A percentile compares a stretch with the other conserved stretches of the same genome.
phyloP scores from a whole-genome alignment of 1,140 invertebrate species.

The Probaryconus sp. region DNA sequence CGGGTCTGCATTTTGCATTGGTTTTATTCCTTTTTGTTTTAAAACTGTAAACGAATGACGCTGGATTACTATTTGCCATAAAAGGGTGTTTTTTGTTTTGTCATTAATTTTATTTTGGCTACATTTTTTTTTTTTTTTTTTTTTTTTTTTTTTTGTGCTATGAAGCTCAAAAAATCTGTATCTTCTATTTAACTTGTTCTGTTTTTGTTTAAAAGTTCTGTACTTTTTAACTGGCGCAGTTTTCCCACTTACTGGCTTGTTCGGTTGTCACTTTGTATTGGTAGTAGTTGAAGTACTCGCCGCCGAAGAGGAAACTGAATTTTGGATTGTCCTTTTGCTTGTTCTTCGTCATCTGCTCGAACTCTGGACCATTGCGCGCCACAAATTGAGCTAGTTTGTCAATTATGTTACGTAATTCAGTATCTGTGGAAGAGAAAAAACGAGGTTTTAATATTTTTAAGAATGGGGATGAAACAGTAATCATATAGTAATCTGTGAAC shows the following conservation, averaged over 20 bases:
- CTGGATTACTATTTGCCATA: conserved; percentile 67
- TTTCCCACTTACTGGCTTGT: conserved; percentile 87
- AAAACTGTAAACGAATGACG: conserved; percentile 78
- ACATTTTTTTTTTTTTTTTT: too few species aligned
- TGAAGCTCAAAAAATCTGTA: neutral
- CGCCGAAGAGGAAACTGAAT: conserved; percentile 97
- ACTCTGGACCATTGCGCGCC: conserved; percentile 98
- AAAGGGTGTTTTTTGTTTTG: conserved; percentile 11
- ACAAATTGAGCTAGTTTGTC: conserved; percentile 99
- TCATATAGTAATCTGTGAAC: too few species aligned
- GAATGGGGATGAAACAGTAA: too few species aligned
- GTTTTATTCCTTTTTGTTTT: conserved; percentile 79
- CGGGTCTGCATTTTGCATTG: conserved; percentile 77
- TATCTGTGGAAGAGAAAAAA: conserved; percentile 82
- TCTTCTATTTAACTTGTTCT: conserved; percentile 57
- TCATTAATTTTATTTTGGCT: neutral
- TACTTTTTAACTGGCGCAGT: conserved; percentile 68
- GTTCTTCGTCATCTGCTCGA: conserved; percentile 98
- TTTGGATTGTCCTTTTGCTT: conserved; percentile 98
- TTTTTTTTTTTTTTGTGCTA: too few species aligned
- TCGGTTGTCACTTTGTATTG: conserved; percentile 95
- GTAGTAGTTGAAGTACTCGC: conserved; percentile 97
- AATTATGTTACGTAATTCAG: conserved; percentile 96
- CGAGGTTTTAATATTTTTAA: conserved; percentile 9
- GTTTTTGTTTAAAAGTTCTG: too few species aligned